Base-by-base conservation (phyloP, 1,140 invertebrate genomes). In the Trissolcus basalis region DNA sequence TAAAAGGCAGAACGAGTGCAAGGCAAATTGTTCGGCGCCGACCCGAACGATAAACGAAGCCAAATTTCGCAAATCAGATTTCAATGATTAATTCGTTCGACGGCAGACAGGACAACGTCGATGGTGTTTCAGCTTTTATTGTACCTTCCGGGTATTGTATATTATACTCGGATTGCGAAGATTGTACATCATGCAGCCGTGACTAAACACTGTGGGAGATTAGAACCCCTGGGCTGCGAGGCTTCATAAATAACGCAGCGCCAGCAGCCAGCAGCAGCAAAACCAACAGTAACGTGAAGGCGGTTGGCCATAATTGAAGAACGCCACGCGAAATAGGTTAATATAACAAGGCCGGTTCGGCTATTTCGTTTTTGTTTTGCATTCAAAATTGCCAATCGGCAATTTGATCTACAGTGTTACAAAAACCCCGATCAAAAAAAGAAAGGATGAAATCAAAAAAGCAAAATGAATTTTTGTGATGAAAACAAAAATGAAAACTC, bases 151-250 rank as follows among this genome's bases (percentile, higher is more conserved):
- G 65, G 67, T 67, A 67, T 71, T 65, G 61, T 63, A 27, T 27
- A 77, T 70, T 71, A 74, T 68, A 58, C 39, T 71, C 36, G 49
- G 67, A 13, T 65, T 41, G 55, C 44, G 47, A 70, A 61, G 44
- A 49, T 43, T 49, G 50, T 77, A 64, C 68, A 71, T 68, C 68
- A 69, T 69, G 53, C 58, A 77, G 47, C 27, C 48, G 74, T 32
- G 68, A 51, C 68, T 77, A 72, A 77, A 77, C 74, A 77, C 55
- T 50, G 74, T 72, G 74, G 74, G 68, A 77, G 74, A 77, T 77
- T 77, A 77, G 63, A 72, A 77, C 74, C 68, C 68, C 74, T 59
- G 53, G 74, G 74, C 68, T 56, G 68, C 61, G 32, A 77, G 53
- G 68, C 49, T 77, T 77, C 67, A 77, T 71, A 77, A 77, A 77